Conservation (phyloP, 1,140 invertebrate species). For the Pseudomyrmex sp. region DNA sequence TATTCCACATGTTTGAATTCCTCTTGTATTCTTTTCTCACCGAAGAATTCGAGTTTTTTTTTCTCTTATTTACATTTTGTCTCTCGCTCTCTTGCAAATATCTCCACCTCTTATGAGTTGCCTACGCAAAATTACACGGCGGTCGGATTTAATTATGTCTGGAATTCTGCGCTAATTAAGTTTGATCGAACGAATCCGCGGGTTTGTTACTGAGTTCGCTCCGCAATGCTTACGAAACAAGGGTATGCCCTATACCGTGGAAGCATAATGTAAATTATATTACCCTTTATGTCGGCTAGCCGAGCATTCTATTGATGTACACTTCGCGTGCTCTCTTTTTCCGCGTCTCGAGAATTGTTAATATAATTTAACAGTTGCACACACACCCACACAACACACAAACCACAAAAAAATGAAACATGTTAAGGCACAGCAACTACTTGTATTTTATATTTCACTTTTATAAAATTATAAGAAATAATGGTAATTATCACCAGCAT, state of each 20-base stretch:
- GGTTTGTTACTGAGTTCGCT: constrained; percentile 81
- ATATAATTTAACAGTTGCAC: constrained; percentile 10
- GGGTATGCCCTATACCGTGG: constrained; percentile 72
- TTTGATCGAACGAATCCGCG: constrained; percentile 84
- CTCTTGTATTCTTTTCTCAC: constrained; percentile 21
- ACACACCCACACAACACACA: too few species aligned
- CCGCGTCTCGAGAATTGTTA: background rate
- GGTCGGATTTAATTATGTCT: constrained; percentile 83
- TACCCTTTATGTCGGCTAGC: constrained; percentile 70
- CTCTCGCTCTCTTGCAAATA: constrained; percentile 17
- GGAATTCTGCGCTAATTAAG: constrained; percentile 84
- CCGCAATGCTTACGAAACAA: constrained; percentile 81
- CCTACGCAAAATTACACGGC: constrained; percentile 72
- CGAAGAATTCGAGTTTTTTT: background rate
- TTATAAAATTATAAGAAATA: too few species aligned
- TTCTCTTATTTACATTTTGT: constrained; percentile 47
- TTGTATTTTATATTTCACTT: too few species aligned
- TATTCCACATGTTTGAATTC: too few species aligned
- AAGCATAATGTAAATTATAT: constrained; percentile 81
- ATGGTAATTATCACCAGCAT: too few species aligned
- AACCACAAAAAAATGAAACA: background rate
- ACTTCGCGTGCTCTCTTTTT: constrained; percentile 58
- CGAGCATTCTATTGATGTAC: constrained; percentile 66
- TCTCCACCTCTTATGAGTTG: constrained; percentile 32
- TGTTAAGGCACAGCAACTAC: too few species aligned